Percentiles rank a stretch among this genome's conserved stretches.
phyloP scores from a whole-genome alignment of 2,113 vertebrate genomes.

The Podarcis raffonei region DNA sequence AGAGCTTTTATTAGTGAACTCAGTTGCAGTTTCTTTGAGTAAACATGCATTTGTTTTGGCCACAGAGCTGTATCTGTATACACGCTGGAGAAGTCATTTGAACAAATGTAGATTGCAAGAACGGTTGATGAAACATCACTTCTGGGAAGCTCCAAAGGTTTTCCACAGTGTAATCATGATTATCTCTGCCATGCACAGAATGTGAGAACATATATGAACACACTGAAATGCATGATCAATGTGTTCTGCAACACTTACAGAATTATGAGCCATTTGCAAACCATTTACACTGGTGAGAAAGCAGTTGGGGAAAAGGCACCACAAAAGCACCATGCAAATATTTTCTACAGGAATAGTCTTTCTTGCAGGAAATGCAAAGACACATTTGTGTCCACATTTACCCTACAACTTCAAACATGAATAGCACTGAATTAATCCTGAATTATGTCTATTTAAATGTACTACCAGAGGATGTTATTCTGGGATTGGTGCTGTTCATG shows the following conservation, averaged over 20 bases:
- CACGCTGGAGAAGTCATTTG: not conserved
- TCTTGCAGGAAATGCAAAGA: not conserved
- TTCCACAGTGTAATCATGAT: not conserved
- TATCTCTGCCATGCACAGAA: not conserved
- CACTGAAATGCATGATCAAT: not conserved
- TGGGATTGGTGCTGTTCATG: not conserved
- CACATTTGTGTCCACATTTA: not conserved
- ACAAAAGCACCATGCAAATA: not conserved
- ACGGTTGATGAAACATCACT: not conserved
- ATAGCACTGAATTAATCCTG: not conserved
- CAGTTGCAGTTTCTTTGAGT: not conserved
- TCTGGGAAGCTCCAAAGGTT: not conserved
- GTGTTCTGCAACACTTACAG: not conserved
- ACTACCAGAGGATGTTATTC: not conserved
- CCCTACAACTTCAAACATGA: not conserved
- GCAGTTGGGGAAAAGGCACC: not conserved
- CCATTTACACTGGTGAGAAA: not conserved
- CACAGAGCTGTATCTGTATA: not conserved
- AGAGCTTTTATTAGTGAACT: not conserved
- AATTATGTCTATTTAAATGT: too few species aligned
- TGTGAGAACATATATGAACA: not conserved
- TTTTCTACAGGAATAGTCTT: not conserved
- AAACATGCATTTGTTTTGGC: not conserved
- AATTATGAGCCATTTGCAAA: not conserved
- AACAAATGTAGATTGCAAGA: not conserved